phyloP scores from a whole-genome alignment of 2,113 vertebrate species.

The Stomatorhinus ivindoensis region DNA sequence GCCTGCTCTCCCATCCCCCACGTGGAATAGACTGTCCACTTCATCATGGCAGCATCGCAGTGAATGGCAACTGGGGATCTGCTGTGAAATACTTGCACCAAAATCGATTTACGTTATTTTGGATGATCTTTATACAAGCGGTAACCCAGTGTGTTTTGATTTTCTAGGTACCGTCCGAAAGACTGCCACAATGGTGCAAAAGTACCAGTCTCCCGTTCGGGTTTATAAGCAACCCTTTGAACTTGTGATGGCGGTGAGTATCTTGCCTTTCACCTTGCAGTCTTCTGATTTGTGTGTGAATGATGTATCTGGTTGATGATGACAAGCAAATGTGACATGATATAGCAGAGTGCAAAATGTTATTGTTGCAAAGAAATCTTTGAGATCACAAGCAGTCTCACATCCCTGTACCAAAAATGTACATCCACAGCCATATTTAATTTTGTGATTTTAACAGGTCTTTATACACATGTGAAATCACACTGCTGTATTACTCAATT shows the following conservation, averaged over 20 bases:
- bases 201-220: constrained; percentile 91
- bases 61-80: not conserved
- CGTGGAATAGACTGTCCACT: not conserved
- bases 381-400: not conserved
- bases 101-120: not conserved
- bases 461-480: not conserved
- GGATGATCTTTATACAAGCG: not conserved
- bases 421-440: not conserved
- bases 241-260: constrained; percentile 93
- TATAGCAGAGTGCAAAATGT: no score
- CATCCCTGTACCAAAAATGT: not conserved
- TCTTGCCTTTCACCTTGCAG: not conserved
- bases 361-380: not conserved
- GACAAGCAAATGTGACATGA: not conserved
- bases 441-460: not conserved
- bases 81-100: not conserved
- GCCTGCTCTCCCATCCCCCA: not conserved
- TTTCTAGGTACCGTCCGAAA: not conserved
- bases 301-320: not conserved
- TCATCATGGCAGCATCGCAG: not conserved
- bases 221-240: constrained; percentile 94
- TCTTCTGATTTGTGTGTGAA: not conserved
- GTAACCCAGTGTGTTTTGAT: not conserved
- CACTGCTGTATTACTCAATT: not conserved
- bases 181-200: constrained; percentile 79